Evolutionary conservation across 2,888 invertebrate species (phyloP).

Genomic region (Trissonchulus latispiculum): DNA sequence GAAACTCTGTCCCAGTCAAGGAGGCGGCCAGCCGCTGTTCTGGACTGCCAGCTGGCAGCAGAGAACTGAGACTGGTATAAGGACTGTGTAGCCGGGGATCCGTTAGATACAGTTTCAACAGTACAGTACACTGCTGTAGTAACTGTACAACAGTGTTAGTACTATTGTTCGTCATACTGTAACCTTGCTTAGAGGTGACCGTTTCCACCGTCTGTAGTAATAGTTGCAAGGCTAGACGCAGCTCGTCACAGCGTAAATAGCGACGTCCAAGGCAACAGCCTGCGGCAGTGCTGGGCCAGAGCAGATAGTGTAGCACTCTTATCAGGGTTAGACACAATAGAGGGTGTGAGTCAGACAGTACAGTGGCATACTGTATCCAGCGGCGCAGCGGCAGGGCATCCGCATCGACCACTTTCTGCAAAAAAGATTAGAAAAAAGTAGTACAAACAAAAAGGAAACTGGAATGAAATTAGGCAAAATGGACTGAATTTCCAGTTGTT

Average conservation of each 20-base stretch:
- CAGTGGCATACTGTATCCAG: background rate
- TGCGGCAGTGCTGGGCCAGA: background rate
- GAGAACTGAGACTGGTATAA: background rate
- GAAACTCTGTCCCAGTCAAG: no score
- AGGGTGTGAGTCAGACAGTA: background rate
- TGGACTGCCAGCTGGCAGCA: no score
- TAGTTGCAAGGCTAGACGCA: background rate
- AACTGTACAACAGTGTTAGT: no score
- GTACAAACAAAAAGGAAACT: no score
- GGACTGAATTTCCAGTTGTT: no score
- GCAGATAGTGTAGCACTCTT: background rate
- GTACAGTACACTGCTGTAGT: no score
- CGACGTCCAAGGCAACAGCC: background rate
- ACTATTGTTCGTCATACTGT: no score
- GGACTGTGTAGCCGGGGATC: background rate
- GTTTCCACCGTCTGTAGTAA: background rate
- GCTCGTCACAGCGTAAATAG: background rate
- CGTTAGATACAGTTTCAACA: background rate
- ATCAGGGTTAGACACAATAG: background rate
- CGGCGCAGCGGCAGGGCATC: background rate
- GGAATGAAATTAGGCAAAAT: no score
- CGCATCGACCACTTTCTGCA: background rate
- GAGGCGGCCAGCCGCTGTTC: background rate
- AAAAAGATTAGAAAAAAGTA: no score
- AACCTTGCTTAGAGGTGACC: background rate